Conservation (phyloP, 2,888 invertebrate species). For the Callimorpha dominula region DNA sequence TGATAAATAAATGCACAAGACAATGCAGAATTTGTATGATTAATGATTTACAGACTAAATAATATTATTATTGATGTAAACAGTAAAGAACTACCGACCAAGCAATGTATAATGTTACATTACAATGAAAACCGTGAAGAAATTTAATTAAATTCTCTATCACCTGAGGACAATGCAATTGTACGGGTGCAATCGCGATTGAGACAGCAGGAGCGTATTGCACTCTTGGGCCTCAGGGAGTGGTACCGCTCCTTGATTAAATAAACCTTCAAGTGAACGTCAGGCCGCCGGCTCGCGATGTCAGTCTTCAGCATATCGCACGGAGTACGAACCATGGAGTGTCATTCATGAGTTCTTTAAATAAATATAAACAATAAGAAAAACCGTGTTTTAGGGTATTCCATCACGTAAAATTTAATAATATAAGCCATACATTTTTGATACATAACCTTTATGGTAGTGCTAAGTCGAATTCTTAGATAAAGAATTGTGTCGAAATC, state of each 20-base stretch:
- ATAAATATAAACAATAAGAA: constrained; percentile 47
- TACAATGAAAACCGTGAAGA: constrained; percentile 72
- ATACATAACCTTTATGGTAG: no score
- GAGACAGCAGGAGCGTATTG: constrained; percentile 78
- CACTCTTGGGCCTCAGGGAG: constrained; percentile 64
- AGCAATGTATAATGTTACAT: constrained; percentile 58
- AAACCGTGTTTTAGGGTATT: constrained; percentile 40
- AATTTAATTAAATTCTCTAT: constrained; percentile 80
- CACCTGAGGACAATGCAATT: constrained; percentile 81
- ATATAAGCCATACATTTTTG: neutral
- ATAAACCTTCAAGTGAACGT: constrained; percentile 81
- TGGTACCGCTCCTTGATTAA: constrained; percentile 81
- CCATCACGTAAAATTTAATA: neutral
- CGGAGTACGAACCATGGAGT: constrained; percentile 55
- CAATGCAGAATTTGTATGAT: no score
- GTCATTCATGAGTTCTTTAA: constrained; percentile 49
- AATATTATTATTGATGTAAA: no score
- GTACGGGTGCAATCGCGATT: constrained; percentile 77
- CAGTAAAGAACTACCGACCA: constrained; percentile 61
- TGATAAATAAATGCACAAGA: no score
- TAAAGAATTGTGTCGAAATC: no score
- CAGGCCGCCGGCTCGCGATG: constrained; percentile 73
- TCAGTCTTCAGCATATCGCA: constrained; percentile 77
- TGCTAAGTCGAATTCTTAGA: no score
- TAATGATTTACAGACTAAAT: no score